Percentiles rank a stretch among this genome's conserved stretches.
phyloP scores from a whole-genome alignment of 2,888 invertebrate genomes.

The Cacoxenus indagator region DNA sequence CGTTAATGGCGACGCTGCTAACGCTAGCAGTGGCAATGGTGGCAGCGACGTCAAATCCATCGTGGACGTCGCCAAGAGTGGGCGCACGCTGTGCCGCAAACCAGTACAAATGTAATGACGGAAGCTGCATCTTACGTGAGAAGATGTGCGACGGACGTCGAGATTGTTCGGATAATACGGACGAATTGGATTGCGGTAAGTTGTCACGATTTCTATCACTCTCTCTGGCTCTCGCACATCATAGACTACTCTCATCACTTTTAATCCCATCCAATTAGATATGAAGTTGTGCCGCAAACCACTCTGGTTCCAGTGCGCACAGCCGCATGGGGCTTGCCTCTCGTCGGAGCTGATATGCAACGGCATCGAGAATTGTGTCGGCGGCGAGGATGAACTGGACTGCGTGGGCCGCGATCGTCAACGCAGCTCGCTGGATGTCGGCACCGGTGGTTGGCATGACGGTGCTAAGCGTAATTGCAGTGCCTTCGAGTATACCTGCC shows the following conservation, averaged over 20 bases:
- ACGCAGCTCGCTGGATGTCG: conserved; percentile 30
- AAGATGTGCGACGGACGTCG: conserved; percentile 66
- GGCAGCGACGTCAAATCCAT: not conserved
- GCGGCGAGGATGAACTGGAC: conserved; percentile 76
- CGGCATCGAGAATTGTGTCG: conserved; percentile 76
- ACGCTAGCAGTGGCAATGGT: not conserved
- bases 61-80: conserved; percentile 34
- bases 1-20: not conserved
- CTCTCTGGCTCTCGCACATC: not conserved
- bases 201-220: not conserved
- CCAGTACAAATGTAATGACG: conserved; percentile 73
- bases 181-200: conserved; percentile 69
- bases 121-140: conserved; percentile 63
- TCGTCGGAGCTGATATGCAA: conserved; percentile 81
- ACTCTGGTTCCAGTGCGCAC: conserved; percentile 67
- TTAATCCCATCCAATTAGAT: conserved; percentile 47
- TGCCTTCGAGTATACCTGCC: conserved; percentile 64
- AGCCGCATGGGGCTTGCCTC: conserved; percentile 76
- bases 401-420: conserved; percentile 45
- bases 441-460: conserved; percentile 38
- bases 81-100: conserved; percentile 64
- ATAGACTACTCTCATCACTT: not conserved
- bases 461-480: conserved; percentile 53
- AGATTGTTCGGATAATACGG: conserved; percentile 66
- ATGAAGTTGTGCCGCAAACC: conserved; percentile 63